Conservation (phyloP, 2,888 invertebrate species). For the Dione juno region DNA sequence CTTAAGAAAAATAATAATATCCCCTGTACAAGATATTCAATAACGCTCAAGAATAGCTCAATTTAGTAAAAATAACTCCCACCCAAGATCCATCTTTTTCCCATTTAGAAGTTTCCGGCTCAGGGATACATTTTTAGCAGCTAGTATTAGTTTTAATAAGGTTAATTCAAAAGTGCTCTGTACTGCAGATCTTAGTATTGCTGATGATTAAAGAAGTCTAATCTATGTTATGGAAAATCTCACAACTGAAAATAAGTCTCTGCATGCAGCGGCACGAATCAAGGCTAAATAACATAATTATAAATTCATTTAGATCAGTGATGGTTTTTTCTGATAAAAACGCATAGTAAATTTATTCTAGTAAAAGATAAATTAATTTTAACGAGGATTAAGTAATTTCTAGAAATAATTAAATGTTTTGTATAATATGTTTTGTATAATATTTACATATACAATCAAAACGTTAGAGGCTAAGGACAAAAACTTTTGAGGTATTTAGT, state of each 20-base stretch:
- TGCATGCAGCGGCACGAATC: slow-evolving; percentile 49
- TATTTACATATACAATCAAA: too few species aligned
- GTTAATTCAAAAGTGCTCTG: slow-evolving; percentile 40
- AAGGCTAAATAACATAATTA: slow-evolving; percentile 46
- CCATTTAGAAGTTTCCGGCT: slow-evolving; percentile 42
- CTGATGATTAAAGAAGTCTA: slow-evolving; percentile 35
- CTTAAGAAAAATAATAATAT: slow-evolving; percentile 26
- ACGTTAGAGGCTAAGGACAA: neutral
- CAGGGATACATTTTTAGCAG: slow-evolving; percentile 43
- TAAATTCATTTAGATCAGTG: slow-evolving; percentile 49
- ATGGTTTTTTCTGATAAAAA: slow-evolving; percentile 44
- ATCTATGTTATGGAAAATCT: slow-evolving; percentile 49
- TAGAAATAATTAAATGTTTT: too few species aligned
- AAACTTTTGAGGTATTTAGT: neutral
- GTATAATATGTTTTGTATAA: neutral
- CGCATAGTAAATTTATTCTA: slow-evolving; percentile 32
- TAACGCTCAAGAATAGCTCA: slow-evolving; percentile 46
- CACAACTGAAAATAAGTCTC: slow-evolving; percentile 44
- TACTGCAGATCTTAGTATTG: slow-evolving; percentile 44
- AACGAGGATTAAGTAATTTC: too few species aligned
- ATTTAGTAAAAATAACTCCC: slow-evolving; percentile 35
- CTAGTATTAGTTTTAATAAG: slow-evolving; percentile 41
- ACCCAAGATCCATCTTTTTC: slow-evolving; percentile 43
- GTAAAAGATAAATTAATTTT: slow-evolving; percentile 30
- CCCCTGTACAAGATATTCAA: slow-evolving; percentile 32